Evolutionary conservation across 2,797 vertebrate species (phyloP), one percentile per base, ranked within the genome.

Genomic region (Myotis planiceps): DNA sequence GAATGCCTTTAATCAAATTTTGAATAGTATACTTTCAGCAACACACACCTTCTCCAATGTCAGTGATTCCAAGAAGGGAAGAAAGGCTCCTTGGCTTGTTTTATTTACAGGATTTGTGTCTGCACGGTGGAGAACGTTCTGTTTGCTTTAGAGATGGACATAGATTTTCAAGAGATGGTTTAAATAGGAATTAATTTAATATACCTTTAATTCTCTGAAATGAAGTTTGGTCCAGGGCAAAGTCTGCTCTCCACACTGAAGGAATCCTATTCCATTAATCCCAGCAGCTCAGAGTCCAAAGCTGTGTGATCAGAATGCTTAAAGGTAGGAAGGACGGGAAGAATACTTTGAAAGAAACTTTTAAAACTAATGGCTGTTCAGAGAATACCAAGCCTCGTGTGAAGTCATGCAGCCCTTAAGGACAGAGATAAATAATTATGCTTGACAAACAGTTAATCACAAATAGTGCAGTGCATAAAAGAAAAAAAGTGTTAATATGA

Each of bases 181-280:
- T 91, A 39, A 78, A 83, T 74, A 94, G 87, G 78, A 94, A 97
- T 95, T 83, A 58, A 0, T 81, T 94, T 94, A 97, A 88, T 88
- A 76, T 78, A 88, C 42, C 68, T 93, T 97, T 27, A 0, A 95
- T 92, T 86, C 95, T 96, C 96, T 83, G 85, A 94, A 97, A 94
- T 92, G 96, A 86, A 79, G 66, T 92, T 92, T 83, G 76, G 65
- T 94, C 78, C 79, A 72, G 58, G 66, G 85, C 81, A 94, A 86
- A 92, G 51, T 88, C 85, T 60, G 37, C 39, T 93, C 72, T 93
- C 29, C 0, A 88, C 74, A 37, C 60, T 90, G 84, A 92, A 83
- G 92, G 63, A 94, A 89, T 81, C 84, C 92, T 90, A 23, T 83
- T 47, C 49, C 32, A 9, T 94, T 93, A 72, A 94, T 90, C 90